These are phyloP conservation scores for Drosophila emarginata DNA, from an alignment of 2,888 invertebrate species.

Conservation along the genomic window DNA sequence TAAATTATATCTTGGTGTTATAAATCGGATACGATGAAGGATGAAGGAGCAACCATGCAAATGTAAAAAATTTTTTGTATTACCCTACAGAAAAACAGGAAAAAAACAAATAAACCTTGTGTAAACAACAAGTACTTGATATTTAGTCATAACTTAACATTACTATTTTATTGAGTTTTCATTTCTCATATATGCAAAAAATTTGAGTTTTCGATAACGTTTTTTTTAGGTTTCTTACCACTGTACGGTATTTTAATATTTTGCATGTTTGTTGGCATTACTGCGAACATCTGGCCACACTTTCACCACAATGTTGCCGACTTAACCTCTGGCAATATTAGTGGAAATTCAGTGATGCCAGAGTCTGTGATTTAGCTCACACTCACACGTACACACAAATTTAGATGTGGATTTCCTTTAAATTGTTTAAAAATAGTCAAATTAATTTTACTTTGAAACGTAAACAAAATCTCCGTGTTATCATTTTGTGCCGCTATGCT, in stretches of 20 bases:
- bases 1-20: conserved; percentile 81
- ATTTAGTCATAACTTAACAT: too few species aligned
- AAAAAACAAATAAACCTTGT: not conserved
- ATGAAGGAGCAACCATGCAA: conserved; percentile 4
- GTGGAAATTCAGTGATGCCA: not conserved
- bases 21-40: not conserved
- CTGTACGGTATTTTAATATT: too few species aligned
- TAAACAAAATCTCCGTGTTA: conserved; percentile 4
- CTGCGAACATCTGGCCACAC: not conserved
- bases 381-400: conserved; percentile 71
- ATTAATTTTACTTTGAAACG: conserved; percentile 1
- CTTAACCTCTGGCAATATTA: not conserved
- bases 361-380: conserved; percentile 24
- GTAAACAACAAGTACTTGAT: not conserved
- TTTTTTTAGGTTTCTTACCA: too few species aligned
- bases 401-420: conserved; percentile 75
- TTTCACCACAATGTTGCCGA: not conserved
- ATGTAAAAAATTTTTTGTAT: conserved; percentile 12
- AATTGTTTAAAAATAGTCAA: conserved; percentile 70
- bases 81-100: conserved; percentile 2
- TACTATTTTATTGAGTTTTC: too few species aligned
- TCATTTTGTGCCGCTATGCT: conserved; percentile 33
- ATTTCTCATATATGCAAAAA: too few species aligned
- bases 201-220: too few species aligned
- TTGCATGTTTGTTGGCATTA: not conserved